Conservation (phyloP, 2,888 invertebrate genomes). For the Pammene fasciana region DNA sequence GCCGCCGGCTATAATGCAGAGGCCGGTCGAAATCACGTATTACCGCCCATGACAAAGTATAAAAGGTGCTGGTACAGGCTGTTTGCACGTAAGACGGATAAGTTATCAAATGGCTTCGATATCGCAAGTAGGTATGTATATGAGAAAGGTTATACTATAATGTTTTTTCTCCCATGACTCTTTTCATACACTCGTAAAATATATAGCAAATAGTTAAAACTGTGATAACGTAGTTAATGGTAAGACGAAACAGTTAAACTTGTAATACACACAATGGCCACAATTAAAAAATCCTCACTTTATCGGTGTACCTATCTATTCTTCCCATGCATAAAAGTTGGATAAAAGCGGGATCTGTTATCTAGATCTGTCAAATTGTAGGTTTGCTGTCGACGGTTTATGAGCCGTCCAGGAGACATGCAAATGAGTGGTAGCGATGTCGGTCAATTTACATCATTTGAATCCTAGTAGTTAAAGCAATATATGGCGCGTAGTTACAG, state of each 20-base stretch:
- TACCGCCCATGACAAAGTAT: too few species aligned
- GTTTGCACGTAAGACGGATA: too few species aligned
- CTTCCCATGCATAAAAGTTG: slow-evolving; percentile 31
- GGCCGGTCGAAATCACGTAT: too few species aligned
- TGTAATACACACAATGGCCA: slow-evolving; percentile 17
- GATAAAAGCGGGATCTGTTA: slow-evolving; percentile 21
- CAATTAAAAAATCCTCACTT: slow-evolving; percentile 22
- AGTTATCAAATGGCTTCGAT: too few species aligned
- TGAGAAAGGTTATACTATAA: too few species aligned
- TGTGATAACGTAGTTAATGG: background rate
- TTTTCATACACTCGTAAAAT: background rate
- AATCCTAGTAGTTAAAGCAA: too few species aligned
- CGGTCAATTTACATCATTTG: background rate
- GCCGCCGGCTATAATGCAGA: too few species aligned
- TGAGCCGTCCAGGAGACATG: background rate
- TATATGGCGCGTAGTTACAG: too few species aligned
- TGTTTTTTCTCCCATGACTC: background rate
- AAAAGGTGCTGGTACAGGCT: too few species aligned
- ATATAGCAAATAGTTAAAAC: slow-evolving; percentile 12
- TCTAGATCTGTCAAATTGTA: slow-evolving; percentile 39
- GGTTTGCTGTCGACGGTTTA: slow-evolving; percentile 19
- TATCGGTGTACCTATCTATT: slow-evolving; percentile 31
- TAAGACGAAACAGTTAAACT: slow-evolving; percentile 1
- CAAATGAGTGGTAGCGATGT: background rate
- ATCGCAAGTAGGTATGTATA: too few species aligned